Base-by-base conservation (phyloP, 2,888 invertebrate species). In the Chrysolina haemoptera region DNA sequence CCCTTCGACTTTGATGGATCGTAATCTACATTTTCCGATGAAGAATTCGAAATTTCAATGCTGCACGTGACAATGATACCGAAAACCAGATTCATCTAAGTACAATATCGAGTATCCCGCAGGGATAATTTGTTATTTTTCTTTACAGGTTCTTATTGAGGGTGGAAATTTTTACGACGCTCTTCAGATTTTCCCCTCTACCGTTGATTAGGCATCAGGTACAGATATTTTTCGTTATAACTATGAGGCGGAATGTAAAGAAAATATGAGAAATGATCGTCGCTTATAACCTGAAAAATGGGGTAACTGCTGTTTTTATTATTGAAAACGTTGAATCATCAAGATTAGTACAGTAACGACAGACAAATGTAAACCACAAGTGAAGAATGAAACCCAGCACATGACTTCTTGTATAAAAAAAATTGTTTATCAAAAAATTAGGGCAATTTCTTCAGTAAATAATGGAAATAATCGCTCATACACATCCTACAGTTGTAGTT, bases 121-220 rank as follows among this genome's bases (percentile, higher is more conserved):
- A 27, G 35, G 27, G 62, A 50, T 69, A 69, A 69, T 69, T 62
- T 69, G 68, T 69, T 69, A 69, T 69, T 69, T 68, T 68, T 46
- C 41, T 53, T 53, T 50, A 35, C 53, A 27, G 40, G 18, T 40
- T 55, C 48, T 16, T 53, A 74, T 71, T 66, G 75, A 68, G 43
- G 71, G 63, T 63, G 50, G 71, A 62, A 67, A 71, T 71, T 71
- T 74, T 71, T 66, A 71, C 46, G 62, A 40, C 67, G 66, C 74
- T 74, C 70, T 71, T 59, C 40, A 18, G 62, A 62, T 76, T 66
- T 72, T 65, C 72, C 68, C 71, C 74, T 67, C 66, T 75, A 53
- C 71, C 67, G 73, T 75, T 77, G 73, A 77, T 77, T 77, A 75
- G 77, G 66, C 68, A 73, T 75, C 75, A 77, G 75, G 75, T 75